Conservation (phyloP, 2,113 vertebrate genomes). For the Rafetus swinhoei region DNA sequence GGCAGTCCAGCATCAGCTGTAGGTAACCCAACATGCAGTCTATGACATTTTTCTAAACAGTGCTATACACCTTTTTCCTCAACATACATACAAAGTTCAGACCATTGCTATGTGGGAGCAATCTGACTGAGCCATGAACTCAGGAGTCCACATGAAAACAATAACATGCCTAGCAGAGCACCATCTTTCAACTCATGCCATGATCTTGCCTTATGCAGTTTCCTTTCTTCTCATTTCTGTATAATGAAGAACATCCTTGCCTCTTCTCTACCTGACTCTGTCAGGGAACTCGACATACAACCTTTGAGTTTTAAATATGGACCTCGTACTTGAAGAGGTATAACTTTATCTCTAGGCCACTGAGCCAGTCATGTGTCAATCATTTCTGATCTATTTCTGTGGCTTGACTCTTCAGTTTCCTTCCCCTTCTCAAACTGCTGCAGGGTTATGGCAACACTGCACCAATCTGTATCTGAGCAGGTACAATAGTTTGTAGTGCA, state of each 20-base stretch:
- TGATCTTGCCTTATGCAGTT: rapidly evolving
- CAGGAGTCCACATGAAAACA: background rate
- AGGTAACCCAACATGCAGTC: background rate
- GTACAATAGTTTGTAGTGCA: background rate
- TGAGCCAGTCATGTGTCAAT: constrained; percentile 5
- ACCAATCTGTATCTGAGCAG: background rate
- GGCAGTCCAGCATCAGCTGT: background rate
- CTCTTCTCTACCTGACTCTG: background rate
- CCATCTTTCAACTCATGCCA: background rate
- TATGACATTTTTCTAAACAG: rapidly evolving
- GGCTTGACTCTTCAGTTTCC: background rate
- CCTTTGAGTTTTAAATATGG: background rate
- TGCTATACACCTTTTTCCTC: rapidly evolving
- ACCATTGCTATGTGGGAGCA: background rate
- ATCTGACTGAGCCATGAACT: background rate
- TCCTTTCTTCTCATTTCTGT: constrained; percentile 2
- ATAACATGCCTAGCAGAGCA: constrained; percentile 24
- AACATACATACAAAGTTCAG: rapidly evolving
- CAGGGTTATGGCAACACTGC: background rate
- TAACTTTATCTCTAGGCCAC: background rate
- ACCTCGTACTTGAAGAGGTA: background rate
- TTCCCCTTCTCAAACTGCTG: background rate
- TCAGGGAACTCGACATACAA: background rate
- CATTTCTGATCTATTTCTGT: constrained; percentile 15
- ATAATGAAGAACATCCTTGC: constrained; percentile 15